Base-by-base conservation (phyloP, 92 coral and sea anemone genomes). In the Zoanthus solanderi region DNA sequence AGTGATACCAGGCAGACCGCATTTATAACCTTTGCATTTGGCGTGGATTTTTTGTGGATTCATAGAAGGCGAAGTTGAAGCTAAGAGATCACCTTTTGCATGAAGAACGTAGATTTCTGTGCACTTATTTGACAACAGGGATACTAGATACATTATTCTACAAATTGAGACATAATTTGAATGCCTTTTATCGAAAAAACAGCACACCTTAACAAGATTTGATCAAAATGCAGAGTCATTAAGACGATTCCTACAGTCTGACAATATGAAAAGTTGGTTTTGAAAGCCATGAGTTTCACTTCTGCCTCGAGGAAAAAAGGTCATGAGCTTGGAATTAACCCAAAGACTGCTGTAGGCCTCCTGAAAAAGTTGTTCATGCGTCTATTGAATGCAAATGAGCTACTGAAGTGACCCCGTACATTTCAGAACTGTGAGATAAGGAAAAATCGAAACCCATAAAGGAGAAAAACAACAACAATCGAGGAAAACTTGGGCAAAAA, bases 31-130 rank as follows among this genome's bases (percentile, higher is more conserved):
- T 23, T 23, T 23, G 23, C 23, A 23, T 23, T 23, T 23, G 23
- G 23, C 23, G 23, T 23, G 23, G 23, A 87, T 87, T n/a, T 91
- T 87, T 91, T 87, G 93, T 87, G 91, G 88, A 57, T 87, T 83
- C 67, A 65, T 76, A 60, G 90, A 73, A 83, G 82, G 89, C 31
- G 88, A 87, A 48, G 91, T 65, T 7, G 93, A 91, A 63, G 93
- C 87, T 77, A 91, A 91, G 85, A 72, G 69, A 87, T 86, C 93
- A 90, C 76, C 90, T 90, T 28, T 76, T 90, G 88, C 88, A 90
- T 75, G 90, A 90, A 77, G 88, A 81, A 76, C 80, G 85, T 47
- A 87, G 92, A 23, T 23, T 23, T 45, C 92, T 90, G 28, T 90
- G 93, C 66, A 90, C 87, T 52, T 86, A 90, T 61, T 90, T 90